Evolutionary conservation across 2,888 invertebrate genomes (phyloP), one percentile per base, ranked within the genome.

Genomic region (Agrilus cyanescens): DNA sequence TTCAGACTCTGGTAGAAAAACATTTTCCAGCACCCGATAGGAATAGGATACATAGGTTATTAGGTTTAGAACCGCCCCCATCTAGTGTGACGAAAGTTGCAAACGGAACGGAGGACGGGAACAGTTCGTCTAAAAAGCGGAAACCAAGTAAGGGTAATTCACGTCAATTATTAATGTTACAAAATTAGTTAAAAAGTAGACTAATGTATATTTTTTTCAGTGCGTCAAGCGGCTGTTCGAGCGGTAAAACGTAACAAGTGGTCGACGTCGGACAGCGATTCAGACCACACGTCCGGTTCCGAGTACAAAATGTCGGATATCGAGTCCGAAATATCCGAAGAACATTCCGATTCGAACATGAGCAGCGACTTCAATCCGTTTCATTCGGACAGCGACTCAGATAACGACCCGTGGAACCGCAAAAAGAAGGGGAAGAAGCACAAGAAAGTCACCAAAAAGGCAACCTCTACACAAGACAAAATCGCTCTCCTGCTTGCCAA

Each of bases 21-120:
- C 96, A 98, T 68, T 99, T 99, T 63, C 98, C 98, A 0, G 94
- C 95, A 1, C 94, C 95, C 4, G 89, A 95, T 69, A 73, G 91
- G 36, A 64, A 56, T 45, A 47, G 66, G 34, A 66, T 67, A 36
- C 61, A 65, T 33, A 53, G 62, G 42, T 46, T 67, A 13, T 50
- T 67, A 35, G 67, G 85, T 0, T 59, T 82, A 7, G 78, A 81
- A 53, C 65, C 63, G 40, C 54, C 56, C 39, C 58, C 51, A 32
- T 47, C 52, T 36, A 47, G 52, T 3, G 52, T 60, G 41, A 50
- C 54, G 12, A 57, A 60, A 52, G 55, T 57, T 50, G 47, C 49
- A 50, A 55, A 60, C 55, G 59, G 58, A 35, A 52, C 55, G 34
- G 60, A 63, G 37, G 61, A 60, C 46, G 61, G 58, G 4, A 50